Conservation (phyloP, 2,888 invertebrate species). For the Odontomyia ornata region DNA sequence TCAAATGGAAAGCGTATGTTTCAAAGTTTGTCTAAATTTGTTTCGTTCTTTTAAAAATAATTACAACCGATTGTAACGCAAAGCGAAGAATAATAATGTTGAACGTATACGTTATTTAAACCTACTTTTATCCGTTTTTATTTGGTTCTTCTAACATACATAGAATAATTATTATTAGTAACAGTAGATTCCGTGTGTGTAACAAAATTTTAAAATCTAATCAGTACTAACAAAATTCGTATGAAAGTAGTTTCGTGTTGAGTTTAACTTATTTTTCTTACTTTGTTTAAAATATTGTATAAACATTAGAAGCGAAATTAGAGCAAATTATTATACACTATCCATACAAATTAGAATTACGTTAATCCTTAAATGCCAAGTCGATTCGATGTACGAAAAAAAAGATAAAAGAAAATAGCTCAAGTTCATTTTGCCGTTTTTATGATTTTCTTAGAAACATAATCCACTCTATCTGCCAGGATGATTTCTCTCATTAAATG, state of each 20-base stretch:
- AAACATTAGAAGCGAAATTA: not conserved
- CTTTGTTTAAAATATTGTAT: not conserved
- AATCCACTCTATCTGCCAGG: constrained; percentile 24
- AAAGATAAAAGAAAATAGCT: not conserved
- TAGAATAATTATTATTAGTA: too few species aligned
- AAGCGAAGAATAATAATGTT: constrained; percentile 27
- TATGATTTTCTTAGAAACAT: constrained; percentile 22
- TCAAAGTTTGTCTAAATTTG: not conserved
- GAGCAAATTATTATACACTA: not conserved
- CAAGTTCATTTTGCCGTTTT: not conserved
- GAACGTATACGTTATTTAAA: constrained; percentile 39
- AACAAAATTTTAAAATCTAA: too few species aligned
- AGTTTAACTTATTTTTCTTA: constrained; percentile 31
- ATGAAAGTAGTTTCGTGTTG: constrained; percentile 9
- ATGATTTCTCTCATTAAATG: constrained; percentile 12
- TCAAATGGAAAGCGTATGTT: not conserved
- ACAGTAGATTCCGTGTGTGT: too few species aligned
- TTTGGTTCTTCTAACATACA: too few species aligned
- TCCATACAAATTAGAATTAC: not conserved
- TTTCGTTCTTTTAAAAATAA: not conserved
- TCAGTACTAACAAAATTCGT: not conserved
- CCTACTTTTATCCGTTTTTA: not conserved
- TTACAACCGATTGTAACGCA: not conserved
- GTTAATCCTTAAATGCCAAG: constrained; percentile 26
- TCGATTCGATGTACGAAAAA: constrained; percentile 29